Evolutionary conservation across 2,113 vertebrate genomes (phyloP), one percentile per base, ranked within the genome.

Genomic region (Rallus limicola): DNA sequence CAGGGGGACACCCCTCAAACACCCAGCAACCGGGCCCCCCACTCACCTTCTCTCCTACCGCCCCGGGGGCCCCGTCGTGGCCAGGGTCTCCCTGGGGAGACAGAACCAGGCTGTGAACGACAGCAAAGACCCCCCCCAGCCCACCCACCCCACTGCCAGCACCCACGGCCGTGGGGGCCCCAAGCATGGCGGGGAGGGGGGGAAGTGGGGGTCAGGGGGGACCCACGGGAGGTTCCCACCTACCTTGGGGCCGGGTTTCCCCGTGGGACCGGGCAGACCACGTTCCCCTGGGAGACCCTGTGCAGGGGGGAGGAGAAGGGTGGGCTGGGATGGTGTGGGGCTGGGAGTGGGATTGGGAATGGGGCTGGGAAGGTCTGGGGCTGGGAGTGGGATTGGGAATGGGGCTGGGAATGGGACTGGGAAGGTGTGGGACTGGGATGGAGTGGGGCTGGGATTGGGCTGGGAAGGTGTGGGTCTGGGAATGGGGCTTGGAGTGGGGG

Each of bases 191-290:
- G 0, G 46, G 40, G 33, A 29, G 5, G 42, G 1, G 7, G 68
- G 34, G 26, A 19, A 0, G 1, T 26, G 10, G 29, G 34, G 48
- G 33, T 14, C 31, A 28, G 52, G 5, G 62, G 59, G 40, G 70
- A 29, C 8, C 17, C 4, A 1, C 5, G 13, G 7, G 36, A 34
- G 6, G 52, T 28, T 40, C 40, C 33, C 56, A 53, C 95, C 77
- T 97, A 99, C 99, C 98, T 99, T 99, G 38, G 98, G 97, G 78
- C 99, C 99, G 11, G 98, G 98, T 58, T 98, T 99, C 77, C 99
- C 99, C 1, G 98, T 99, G 65, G 98, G 97, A 11, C 99, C 99
- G 2, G 95, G 98, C 40, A 98, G 98, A 29, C 99, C 99, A 94
- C 98, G 97, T 52, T 98, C 99, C 48, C 99, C 99, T 9, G 97